phyloP scores from a whole-genome alignment of 2,113 vertebrate species.

The Orthonyx spaldingii region DNA sequence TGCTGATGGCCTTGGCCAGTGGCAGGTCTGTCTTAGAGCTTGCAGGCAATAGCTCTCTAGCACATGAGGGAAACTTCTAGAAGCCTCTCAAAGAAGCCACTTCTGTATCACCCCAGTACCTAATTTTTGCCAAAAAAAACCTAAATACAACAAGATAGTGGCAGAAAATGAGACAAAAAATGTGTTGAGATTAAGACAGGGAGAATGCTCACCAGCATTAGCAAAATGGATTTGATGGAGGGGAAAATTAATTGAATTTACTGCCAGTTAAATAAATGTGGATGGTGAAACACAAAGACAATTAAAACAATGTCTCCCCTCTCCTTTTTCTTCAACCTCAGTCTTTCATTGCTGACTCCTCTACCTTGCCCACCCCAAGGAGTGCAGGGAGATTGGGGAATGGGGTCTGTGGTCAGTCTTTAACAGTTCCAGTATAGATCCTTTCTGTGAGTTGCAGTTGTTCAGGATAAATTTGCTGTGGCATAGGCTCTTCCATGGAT shows the following conservation, averaged over 20 bases:
- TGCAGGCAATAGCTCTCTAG: not conserved
- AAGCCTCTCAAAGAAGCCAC: not conserved
- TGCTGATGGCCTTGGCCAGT: too few relatives aligned
- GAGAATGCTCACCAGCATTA: not conserved
- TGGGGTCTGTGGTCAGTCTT: not conserved
- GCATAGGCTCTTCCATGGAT: not conserved
- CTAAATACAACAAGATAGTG: not conserved
- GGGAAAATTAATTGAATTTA: not conserved
- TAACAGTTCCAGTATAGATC: not conserved
- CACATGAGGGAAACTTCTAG: not conserved
- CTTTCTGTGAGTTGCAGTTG: not conserved
- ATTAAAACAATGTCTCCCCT: not conserved
- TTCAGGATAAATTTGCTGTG: not conserved
- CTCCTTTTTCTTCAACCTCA: not conserved
- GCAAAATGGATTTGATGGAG: not conserved
- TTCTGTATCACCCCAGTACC: not conserved
- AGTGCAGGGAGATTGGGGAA: not conserved
- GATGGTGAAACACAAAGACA: not conserved
- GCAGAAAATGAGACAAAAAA: not conserved
- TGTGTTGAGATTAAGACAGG: not conserved
- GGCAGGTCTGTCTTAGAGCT: not conserved
- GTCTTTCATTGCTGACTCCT: not conserved
- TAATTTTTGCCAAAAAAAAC: not conserved
- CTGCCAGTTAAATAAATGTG: not conserved
- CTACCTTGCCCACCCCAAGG: accelerated